Evolutionary conservation across 2,888 invertebrate species (phyloP), one percentile per base, ranked within the genome.

Genomic region (Dorcus parallelipipedus): DNA sequence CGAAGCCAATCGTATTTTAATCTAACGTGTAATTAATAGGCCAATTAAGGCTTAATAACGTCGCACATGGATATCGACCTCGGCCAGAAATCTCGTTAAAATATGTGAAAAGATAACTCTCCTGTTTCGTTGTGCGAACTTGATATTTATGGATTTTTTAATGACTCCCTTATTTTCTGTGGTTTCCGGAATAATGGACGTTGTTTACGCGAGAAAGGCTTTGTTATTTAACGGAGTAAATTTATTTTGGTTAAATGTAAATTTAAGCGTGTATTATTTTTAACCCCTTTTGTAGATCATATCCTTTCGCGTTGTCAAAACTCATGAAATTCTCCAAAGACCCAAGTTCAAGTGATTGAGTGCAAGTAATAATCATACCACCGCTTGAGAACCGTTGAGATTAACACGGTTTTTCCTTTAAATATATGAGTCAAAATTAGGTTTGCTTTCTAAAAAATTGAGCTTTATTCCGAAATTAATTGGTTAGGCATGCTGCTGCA

Each of bases 1-100:
- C 58, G 43, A 41, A 54, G 51, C 58, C 38, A 41, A 49, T 45
- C 47, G 54, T 50, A 54, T 54, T 54, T 58, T 58, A 58, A 58
- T 58, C 54, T 33, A 58, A 58, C 54, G 23, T 38, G 23, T 50
- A 54, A 58, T 58, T 58, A 58, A 58, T 58, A 50, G 33, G 40
- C 42, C 50, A 50, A 56, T 56, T 56, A 50, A 56, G 42, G 43
- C 47, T 49, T 50, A 56, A 50, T 56, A 50, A 50, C 40, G 38
- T 1, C 41, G 48, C 39, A n/a, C 49, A 2, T 39, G 7, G 23
- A 42, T 33, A 33, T 4, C 6, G 26, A 33, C 26, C 26, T 6
- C 26, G 6, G 26, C 26, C 7, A 52, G 26, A 33, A 33, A 33
- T 33, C 26, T 33, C 26, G 26, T 33, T 33, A 33, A 33, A 33